Base-by-base conservation (phyloP, 2,113 vertebrate genomes). In the Melanostigma gelatinosum region DNA sequence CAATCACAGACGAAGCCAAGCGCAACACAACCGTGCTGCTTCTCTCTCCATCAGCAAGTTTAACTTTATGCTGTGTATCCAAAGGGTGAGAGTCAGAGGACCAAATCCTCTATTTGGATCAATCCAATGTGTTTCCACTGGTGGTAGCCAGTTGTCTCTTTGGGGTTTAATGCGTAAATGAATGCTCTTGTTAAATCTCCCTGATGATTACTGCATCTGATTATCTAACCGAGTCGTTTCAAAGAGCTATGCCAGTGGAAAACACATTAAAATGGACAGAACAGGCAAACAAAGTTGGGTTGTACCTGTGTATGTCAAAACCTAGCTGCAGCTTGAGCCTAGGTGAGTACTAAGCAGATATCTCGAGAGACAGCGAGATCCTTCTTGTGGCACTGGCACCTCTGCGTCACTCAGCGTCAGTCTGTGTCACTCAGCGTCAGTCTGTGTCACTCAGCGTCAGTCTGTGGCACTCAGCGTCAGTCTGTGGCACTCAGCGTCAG, bases 1-100 rank as follows among this genome's bases (percentile, higher is more conserved):
- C 65, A 86, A 80, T 57, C 74, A 20, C 67, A 16, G 44, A 82
- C 34, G 52, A 67, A 83, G 91, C 94, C 93, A 93, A 94, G 63
- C 85, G 79, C 86, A 91, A 92, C 91, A 93, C 29, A 78, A 89
- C 79, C 72, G 38, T 68, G 71, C 81, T 32, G 82, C 83, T 91
- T 89, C 82, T 91, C 68, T 86, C 89, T 86, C 88, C 92, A 91
- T 94, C 94, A 92, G 91, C 93, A 89, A 91, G 65, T 93, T 93
- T 87, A 80, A 89, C 87, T 90, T 89, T 76, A 88, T 61, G 80
- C 60, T 64, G 83, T 77, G 81, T 77, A 85, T 87, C 82, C 79
- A 87, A 57, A 52, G 75, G 70, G 69, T 68, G 70, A 77, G 48
- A 81, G 62, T 65, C 46, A 75, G 77, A 86, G 73, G 8, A 77